A percentile compares a stretch with the other conserved stretches of the same genome.
Conservation (phyloP, 2,888 invertebrate species). For the Cantharis rustica region DNA sequence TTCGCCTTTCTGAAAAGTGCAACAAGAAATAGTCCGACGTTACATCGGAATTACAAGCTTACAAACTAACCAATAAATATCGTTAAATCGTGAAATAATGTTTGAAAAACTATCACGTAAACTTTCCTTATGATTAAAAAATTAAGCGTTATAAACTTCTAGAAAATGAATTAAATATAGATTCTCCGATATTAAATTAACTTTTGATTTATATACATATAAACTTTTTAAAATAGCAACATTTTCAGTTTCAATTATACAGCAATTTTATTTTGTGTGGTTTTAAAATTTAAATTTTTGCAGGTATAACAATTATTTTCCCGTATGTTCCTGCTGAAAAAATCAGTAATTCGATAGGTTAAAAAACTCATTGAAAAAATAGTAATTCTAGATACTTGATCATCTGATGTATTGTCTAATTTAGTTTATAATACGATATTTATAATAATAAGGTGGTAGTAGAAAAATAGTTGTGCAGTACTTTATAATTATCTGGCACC, state of each 20-base stretch:
- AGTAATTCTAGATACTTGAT: not conserved
- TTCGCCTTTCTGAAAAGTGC: not conserved
- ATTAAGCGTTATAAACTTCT: not conserved
- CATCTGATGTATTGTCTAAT: not conserved
- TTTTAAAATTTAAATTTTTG: too few relatives aligned
- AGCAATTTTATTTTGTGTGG: too few relatives aligned
- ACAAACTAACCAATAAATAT: not conserved
- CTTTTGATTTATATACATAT: not conserved
- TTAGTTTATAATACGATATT: not conserved
- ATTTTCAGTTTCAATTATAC: not conserved
- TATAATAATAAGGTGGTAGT: not conserved
- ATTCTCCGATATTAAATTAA: not conserved
- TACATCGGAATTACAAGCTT: not conserved
- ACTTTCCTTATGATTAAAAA: not conserved
- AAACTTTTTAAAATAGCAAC: not conserved
- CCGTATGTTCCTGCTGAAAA: too few relatives aligned
- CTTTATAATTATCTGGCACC: not conserved
- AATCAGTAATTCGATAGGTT: too few relatives aligned
- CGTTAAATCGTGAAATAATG: not conserved
- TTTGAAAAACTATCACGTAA: not conserved
- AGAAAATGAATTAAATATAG: not conserved
- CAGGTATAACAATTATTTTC: too few relatives aligned
- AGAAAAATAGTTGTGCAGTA: not conserved
- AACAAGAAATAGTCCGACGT: not conserved
- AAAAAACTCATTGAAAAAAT: not conserved